Evolutionary conservation across 2,113 vertebrate species (phyloP).

Genomic region (Fregata magnificens): DNA sequence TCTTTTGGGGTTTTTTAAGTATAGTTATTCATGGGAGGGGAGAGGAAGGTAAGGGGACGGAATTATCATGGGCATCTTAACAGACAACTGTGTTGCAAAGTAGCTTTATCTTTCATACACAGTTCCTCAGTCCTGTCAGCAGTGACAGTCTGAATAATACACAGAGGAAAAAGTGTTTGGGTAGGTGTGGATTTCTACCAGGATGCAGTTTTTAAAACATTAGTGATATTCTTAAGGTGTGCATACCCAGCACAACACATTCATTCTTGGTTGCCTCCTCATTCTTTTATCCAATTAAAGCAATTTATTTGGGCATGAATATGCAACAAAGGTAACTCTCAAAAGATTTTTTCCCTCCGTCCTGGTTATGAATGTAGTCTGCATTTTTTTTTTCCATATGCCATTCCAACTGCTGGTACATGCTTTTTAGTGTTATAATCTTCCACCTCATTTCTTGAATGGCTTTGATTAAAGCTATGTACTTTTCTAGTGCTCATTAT

Average conservation of each 20-base stretch:
- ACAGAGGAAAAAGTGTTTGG: neutral
- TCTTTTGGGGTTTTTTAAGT: neutral
- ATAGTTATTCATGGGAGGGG: neutral
- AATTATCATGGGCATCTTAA: neutral
- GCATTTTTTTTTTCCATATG: constrained; percentile 39
- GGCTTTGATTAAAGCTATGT: constrained; percentile 17
- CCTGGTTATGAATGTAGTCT: constrained; percentile 41
- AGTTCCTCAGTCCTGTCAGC: neutral
- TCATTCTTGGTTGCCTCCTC: constrained; percentile 34
- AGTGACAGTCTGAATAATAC: neutral
- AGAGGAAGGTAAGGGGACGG: neutral
- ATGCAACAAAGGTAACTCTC: constrained; percentile 62
- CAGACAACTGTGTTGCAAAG: neutral
- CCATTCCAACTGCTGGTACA: constrained; percentile 38
- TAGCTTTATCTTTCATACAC: neutral
- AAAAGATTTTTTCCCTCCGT: constrained; percentile 27
- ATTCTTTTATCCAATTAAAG: constrained; percentile 61
- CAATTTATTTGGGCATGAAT: constrained; percentile 67
- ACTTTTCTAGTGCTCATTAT: neutral
- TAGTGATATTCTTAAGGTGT: neutral
- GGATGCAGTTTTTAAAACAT: neutral
- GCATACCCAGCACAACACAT: constrained; percentile 10
- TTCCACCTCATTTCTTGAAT: neutral
- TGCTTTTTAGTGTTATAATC: constrained; percentile 18
- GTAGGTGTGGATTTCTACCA: neutral